phyloP scores from a whole-genome alignment of 1,140 invertebrate genomes.

The Nasonia vitripennis region DNA sequence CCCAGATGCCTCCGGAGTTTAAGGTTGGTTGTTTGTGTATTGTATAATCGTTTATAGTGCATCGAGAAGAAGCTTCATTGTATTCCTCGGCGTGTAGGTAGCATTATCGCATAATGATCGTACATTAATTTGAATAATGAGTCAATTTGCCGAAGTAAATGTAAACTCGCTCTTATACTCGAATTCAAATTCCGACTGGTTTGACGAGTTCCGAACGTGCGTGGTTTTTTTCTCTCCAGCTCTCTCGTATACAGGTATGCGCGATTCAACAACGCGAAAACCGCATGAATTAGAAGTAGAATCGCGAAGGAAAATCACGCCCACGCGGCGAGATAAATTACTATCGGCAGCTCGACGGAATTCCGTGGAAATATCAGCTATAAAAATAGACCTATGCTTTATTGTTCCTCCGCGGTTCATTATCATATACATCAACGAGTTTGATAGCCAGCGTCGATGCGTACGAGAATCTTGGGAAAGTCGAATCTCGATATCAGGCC shows the following conservation, averaged over 20 bases:
- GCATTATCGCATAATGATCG: background rate
- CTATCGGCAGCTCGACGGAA: conserved; percentile 23
- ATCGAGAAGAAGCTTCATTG: no score
- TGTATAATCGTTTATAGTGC: background rate
- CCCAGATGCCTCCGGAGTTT: conserved; percentile 83
- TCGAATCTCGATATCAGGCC: no score
- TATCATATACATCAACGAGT: background rate
- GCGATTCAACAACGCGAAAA: background rate
- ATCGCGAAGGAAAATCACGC: background rate
- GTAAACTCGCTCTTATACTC: background rate
- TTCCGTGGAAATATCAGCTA: conserved; percentile 12
- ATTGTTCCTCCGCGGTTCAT: background rate
- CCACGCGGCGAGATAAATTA: conserved; percentile 28
- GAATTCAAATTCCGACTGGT: conserved; percentile 2
- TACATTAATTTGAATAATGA: background rate
- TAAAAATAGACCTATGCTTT: background rate
- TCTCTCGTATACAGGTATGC: no score
- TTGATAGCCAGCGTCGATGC: no score
- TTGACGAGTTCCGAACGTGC: background rate
- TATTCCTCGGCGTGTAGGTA: background rate
- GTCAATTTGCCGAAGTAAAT: background rate
- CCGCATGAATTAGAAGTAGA: background rate
- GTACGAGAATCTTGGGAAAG: no score
- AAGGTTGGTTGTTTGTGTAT: conserved; percentile 61
- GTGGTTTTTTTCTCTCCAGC: no score